Conservation (phyloP, 2,888 invertebrate species). For the Chrysolina oricalcia region DNA sequence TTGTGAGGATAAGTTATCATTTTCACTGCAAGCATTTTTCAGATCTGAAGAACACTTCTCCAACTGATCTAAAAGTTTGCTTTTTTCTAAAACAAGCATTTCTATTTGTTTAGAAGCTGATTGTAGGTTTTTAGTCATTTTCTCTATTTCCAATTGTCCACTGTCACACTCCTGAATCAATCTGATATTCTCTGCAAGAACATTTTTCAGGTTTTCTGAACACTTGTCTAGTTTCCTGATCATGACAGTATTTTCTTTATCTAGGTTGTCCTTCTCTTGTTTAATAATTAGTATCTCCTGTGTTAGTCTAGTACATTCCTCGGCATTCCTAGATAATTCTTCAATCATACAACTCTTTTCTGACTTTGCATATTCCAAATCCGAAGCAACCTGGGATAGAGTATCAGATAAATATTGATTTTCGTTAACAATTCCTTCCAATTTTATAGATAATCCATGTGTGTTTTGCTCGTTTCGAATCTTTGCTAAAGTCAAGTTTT, state of each 20-base stretch:
- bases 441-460: background rate
- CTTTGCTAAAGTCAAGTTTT: constrained; percentile 18
- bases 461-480: background rate
- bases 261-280: constrained; percentile 2
- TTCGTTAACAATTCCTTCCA: background rate
- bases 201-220: constrained; percentile 20
- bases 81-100: too few relatives aligned
- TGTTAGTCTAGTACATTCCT: background rate
- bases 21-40: background rate
- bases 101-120: background rate
- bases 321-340: background rate
- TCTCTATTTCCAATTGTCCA: background rate
- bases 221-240: background rate
- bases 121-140: background rate
- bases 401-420: background rate
- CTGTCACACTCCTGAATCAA: constrained; percentile 20
- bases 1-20: background rate
- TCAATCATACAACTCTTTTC: constrained; percentile 4
- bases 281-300: constrained; percentile 9
- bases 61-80: background rate
- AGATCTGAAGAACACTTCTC: background rate
- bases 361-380: background rate
- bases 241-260: background rate
- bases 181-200: constrained; percentile 6
- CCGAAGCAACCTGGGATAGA: too few relatives aligned